A percentile compares a stretch with the other conserved stretches of the same genome.
phyloP scores from a whole-genome alignment of 2,113 vertebrate genomes.

The Neofelis nebulosa region DNA sequence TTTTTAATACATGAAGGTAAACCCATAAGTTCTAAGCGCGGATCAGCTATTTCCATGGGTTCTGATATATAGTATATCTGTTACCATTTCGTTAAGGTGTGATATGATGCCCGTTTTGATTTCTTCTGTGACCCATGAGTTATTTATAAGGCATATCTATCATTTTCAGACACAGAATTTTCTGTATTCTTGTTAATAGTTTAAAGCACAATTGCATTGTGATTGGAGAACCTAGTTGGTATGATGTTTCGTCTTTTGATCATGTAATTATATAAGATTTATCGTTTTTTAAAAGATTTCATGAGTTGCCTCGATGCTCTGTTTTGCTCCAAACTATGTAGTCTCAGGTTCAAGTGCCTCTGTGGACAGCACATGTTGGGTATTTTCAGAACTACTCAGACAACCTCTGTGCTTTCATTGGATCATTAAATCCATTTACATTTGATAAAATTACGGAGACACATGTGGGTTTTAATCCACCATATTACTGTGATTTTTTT shows the following conservation, averaged over 20 bases:
- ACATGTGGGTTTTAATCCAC: not conserved
- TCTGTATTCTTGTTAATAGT: not conserved
- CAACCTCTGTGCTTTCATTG: not conserved
- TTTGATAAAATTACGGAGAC: not conserved
- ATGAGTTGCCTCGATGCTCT: not conserved
- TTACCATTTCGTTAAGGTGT: rapidly evolving
- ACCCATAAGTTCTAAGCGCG: not conserved
- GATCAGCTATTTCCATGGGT: rapidly evolving
- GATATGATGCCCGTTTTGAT: not conserved
- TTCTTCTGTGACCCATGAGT: not conserved
- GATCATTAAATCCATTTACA: not conserved
- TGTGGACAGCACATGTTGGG: no score
- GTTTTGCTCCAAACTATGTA: not conserved
- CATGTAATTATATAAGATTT: not conserved
- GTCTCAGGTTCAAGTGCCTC: not conserved
- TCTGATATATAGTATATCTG: not conserved
- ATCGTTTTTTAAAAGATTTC: not conserved
- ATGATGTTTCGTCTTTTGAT: not conserved
- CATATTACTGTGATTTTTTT: not conserved
- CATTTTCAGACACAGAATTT: not conserved
- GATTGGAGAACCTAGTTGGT: not conserved
- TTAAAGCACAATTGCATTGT: not conserved
- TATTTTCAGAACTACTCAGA: not conserved
- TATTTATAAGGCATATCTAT: not conserved
- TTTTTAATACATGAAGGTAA: not conserved